Percentiles rank a stretch among this genome's conserved stretches.
These are phyloP conservation scores for Ips nitidus DNA, from an alignment of 1,140 invertebrate species.

Conservation along the genomic window DNA sequence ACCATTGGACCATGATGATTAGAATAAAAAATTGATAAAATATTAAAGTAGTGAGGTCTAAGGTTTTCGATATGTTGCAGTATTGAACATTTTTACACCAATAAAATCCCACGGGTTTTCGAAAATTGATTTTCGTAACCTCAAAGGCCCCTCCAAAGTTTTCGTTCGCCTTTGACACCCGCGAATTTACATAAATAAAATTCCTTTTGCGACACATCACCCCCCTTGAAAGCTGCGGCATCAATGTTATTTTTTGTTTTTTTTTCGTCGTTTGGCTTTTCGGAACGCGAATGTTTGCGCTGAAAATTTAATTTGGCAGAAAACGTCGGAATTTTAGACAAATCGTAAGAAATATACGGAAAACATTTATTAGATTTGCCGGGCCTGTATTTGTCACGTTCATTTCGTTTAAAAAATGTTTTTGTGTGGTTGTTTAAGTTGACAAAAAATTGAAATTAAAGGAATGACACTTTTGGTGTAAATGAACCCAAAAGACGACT, in stretches of 20 bases:
- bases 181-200: constrained; percentile 20
- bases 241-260: not conserved
- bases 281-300: not conserved
- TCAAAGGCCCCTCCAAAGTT: constrained; percentile 15
- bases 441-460: no score
- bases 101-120: constrained; percentile 9
- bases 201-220: constrained; percentile 14
- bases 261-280: not conserved
- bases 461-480: no score
- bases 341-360: no score
- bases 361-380: no score
- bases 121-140: constrained; percentile 21
- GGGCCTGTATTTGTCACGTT: no score
- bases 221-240: constrained; percentile 3
- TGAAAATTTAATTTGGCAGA: constrained; percentile 9
- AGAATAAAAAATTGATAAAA: not conserved
- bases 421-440: no score
- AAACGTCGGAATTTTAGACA: constrained; percentile 1
- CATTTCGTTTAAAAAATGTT: no score
- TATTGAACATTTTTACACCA: constrained; percentile 9
- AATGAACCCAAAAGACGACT: no score
- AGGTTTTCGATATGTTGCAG: no score
- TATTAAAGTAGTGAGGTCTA: no score
- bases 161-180: constrained; percentile 20
- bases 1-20: not conserved